Percentiles rank a stretch among this genome's conserved stretches.
Evolutionary conservation across 2,797 vertebrate species (phyloP).

Genomic region (Myiotriccus ornatus): DNA sequence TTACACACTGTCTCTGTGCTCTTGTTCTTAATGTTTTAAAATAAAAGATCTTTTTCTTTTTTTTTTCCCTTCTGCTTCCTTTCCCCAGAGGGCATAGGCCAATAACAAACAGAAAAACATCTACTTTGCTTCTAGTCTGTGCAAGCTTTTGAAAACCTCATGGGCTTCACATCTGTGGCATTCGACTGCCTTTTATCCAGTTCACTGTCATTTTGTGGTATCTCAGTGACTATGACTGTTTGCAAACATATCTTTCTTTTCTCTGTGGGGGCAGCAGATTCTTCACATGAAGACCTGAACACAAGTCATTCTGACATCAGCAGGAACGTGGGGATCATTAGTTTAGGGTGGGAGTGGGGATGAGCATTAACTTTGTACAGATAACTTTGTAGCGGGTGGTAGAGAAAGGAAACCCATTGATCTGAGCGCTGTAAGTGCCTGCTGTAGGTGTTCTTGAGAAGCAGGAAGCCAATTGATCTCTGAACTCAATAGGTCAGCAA

Average conservation of each 20-base stretch:
- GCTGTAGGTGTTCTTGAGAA: not conserved
- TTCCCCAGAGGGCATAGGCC: not conserved
- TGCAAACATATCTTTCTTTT: not conserved
- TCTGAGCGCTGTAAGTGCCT: not conserved
- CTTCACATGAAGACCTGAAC: not conserved
- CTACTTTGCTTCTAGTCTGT: not conserved
- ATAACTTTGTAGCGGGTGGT: accelerated
- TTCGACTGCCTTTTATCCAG: not conserved
- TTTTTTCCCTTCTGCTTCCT: not conserved
- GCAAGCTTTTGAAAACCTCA: not conserved
- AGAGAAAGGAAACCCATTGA: not conserved
- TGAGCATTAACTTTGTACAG: not conserved
- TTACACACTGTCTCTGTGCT: not conserved
- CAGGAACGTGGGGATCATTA: not conserved
- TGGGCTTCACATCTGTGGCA: not conserved
- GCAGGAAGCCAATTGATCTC: conserved; percentile 11
- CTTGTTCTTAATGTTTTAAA: not conserved
- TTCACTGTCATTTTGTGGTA: not conserved
- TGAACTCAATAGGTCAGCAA: not conserved
- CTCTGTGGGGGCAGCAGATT: not conserved
- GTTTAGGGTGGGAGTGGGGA: not conserved
- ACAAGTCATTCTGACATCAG: not conserved
- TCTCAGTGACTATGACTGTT: not conserved
- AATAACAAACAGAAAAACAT: not conserved
- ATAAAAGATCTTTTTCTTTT: not conserved